Evolutionary conservation across 2,888 invertebrate species (phyloP).

Genomic region (Macrosoma leucophasiata): DNA sequence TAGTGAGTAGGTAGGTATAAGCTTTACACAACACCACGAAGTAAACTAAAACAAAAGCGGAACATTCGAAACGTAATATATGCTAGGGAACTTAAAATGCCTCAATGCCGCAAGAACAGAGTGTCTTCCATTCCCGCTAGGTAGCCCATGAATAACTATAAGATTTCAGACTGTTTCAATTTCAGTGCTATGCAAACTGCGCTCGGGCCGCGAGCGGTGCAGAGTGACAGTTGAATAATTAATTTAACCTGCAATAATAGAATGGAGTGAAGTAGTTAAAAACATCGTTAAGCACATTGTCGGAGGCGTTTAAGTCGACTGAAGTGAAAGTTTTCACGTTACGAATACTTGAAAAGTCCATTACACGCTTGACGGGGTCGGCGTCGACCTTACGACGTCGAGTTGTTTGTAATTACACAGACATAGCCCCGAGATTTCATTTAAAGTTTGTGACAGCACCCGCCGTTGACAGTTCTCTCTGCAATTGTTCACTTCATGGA

Average conservation of each 20-base stretch:
- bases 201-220: conserved; percentile 19
- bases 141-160: too few relatives aligned
- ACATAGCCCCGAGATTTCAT: conserved; percentile 64
- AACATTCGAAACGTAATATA: too few relatives aligned
- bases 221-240: conserved; percentile 44
- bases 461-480: conserved; percentile 47
- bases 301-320: conserved; percentile 58
- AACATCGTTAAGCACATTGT: conserved; percentile 71
- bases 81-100: too few relatives aligned
- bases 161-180: too few relatives aligned
- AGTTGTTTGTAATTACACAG: conserved; percentile 69
- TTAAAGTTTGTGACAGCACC: conserved; percentile 63
- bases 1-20: too few relatives aligned
- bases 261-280: conserved; percentile 64
- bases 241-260: conserved; percentile 57
- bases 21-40: too few relatives aligned
- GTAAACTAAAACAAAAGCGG: too few relatives aligned
- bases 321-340: conserved; percentile 68
- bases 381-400: conserved; percentile 52
- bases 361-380: conserved; percentile 64
- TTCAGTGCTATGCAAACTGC: too few relatives aligned
- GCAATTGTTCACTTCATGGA: conserved; percentile 44
- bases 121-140: too few relatives aligned
- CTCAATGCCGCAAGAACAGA: too few relatives aligned
- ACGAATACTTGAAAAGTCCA: conserved; percentile 73